Base-by-base conservation (phyloP, 1,140 invertebrate species). In the Drosophila yakuba region DNA sequence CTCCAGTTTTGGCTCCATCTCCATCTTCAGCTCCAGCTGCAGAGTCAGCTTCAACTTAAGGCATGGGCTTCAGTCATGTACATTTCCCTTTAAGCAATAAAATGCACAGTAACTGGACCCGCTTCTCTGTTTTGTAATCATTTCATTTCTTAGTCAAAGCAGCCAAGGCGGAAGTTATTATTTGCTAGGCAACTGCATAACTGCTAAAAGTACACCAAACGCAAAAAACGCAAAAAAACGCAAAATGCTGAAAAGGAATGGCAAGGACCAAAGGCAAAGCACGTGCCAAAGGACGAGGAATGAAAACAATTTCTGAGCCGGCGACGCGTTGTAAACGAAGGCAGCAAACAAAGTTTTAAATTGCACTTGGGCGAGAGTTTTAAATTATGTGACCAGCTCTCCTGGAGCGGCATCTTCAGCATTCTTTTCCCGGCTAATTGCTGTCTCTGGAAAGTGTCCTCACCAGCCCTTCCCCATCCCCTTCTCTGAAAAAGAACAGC, bases 71-170 rank as follows among this genome's bases (percentile, higher is more conserved):
- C n/a, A 51, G 48, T 38, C 17, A 69, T 60, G 63, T 76, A 69
- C 56, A 76, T 78, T 78, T 35, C 39, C 48, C 59, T 67, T 44
- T 39, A 39, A 67, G 74, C 72, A 25, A 77, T 77, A 75, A 67
- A 76, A 54, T 68, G 62, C 66, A 71, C 60, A 58, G 69, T 14
- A 50, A 32, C 48, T 28, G 50, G 47, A 38, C 28, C 15, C 6
- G 59, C 45, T 43, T 28, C 36, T 11, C 15, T 45, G 75, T 69
- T 77, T 77, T 62, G 75, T 72, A 77, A 77, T 77, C 74, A 77
- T 77, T 77, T 77, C 74, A 69, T 77, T 77, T 77, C 63, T 77
- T 77, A 77, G 74, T 77, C 63, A 77, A 77, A 77, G 63, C 74
- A 76, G 74, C 59, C 67, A 48, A 52, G 72, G 60, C 67, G 74